Evolutionary conservation across 2,888 invertebrate species (phyloP).

Genomic region (Heliconius erato): DNA sequence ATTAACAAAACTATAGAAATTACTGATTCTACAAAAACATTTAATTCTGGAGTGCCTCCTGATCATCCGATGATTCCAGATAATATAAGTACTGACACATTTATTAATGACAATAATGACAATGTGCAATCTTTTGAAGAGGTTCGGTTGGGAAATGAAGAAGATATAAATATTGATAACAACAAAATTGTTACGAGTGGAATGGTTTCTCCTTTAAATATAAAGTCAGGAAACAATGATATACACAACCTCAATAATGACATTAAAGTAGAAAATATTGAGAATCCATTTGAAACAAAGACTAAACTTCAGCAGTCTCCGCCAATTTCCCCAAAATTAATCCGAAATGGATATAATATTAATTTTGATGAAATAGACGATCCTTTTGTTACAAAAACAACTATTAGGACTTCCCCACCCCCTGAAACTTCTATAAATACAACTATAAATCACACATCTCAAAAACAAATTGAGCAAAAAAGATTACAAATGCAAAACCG

Average conservation of each 20-base stretch:
- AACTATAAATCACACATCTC: background rate
- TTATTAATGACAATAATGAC: background rate
- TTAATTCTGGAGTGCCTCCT: background rate
- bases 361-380: conserved; percentile 78
- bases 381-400: conserved; percentile 76
- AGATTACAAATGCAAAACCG: conserved; percentile 55
- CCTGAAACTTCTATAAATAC: conserved; percentile 43
- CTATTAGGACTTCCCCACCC: conserved; percentile 70
- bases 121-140: background rate
- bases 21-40: background rate
- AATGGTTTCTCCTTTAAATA: conserved; percentile 24
- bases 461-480: conserved; percentile 29
- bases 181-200: conserved; percentile 20
- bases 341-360: conserved; percentile 74
- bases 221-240: conserved; percentile 3
- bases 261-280: conserved; percentile 23
- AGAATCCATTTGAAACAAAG: conserved; percentile 52
- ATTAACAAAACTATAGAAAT: conserved; percentile 3
- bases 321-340: conserved; percentile 69
- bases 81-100: background rate
- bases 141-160: background rate
- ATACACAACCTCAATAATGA: conserved; percentile 20
- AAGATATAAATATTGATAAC: background rate
- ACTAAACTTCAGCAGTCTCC: conserved; percentile 56
- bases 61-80: background rate